Evolutionary conservation across 2,797 vertebrate species (phyloP), one percentile per base, ranked within the genome.

Genomic region (Poecilia velifera): DNA sequence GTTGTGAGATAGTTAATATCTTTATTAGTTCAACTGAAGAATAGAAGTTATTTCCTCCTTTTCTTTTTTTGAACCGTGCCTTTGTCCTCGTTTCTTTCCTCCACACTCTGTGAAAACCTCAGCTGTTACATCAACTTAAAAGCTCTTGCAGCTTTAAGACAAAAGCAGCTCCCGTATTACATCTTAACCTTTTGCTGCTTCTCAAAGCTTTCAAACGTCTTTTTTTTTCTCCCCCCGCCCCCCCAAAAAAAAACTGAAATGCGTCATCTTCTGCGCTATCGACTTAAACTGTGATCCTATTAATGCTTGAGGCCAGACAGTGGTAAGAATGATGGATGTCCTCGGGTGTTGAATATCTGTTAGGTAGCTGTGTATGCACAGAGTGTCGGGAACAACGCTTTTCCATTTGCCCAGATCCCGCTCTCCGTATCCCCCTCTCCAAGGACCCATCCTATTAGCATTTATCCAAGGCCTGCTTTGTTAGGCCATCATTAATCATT

Each of bases 401-500:
- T 90, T 86, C 87, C 89, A 81, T 90, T 89, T 78, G 78, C 90
- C 85, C 34, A 41, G 72, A 76, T 84, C 73, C 82, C 81, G 31
- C 87, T 88, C 90, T 87, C 88, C 88, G 88, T 89, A 89, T 91
- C 90, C 88, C 90, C 87, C 85, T 93, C 94, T 94, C 94, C 70
- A 72, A 92, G 93, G 94, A 94, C 89, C 83, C 87, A 92, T 95
- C 92, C 91, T 92, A 94, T 95, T 94, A 95, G 92, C 92, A 94
- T 94, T 94, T 94, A 94, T 93, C 93, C 90, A 87, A 93, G 91
- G 91, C 90, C 90, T 86, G 86, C 90, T 94, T 94, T 94, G 93
- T 95, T 94, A 93, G 87, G 91, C 92, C 87, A 86, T 93, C 93
- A 93, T 95, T 94, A 95, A 95, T 95, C 94, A 95, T 94, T 92